Evolutionary conservation across 2,113 vertebrate species (phyloP).

Genomic region (Apaloderma vittatum): DNA sequence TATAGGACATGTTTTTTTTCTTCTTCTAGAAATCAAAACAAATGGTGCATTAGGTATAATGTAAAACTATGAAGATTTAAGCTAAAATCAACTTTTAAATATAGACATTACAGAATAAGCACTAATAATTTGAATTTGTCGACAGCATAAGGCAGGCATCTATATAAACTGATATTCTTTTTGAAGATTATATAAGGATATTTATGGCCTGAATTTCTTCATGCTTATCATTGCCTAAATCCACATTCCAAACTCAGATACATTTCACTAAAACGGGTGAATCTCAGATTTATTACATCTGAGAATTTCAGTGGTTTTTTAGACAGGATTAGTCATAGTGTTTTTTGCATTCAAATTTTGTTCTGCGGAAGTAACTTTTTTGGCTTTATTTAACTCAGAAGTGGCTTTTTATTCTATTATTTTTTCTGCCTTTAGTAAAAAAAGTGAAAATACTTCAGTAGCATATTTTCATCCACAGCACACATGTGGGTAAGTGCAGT

Average conservation of each 20-base stretch:
- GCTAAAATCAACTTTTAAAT: conserved; percentile 4
- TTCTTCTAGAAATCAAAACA: neutral
- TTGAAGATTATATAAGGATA: neutral
- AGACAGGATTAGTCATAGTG: neutral
- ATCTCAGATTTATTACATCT: conserved; percentile 3
- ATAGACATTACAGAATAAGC: neutral
- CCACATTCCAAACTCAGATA: conserved; percentile 35
- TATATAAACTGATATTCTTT: neutral
- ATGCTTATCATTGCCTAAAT: neutral
- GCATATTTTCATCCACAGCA: conserved; percentile 61
- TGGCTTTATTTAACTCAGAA: neutral
- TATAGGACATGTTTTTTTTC: neutral
- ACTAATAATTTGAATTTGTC: neutral
- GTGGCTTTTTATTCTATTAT: neutral
- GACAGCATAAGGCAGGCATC: neutral
- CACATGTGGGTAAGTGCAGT: conserved; percentile 77
- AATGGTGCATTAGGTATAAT: neutral
- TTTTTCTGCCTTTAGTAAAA: neutral
- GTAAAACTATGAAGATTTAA: neutral
- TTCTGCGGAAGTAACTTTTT: neutral
- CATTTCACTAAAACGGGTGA: conserved; percentile 5
- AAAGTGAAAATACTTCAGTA: conserved; percentile 34
- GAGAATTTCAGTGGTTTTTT: neutral
- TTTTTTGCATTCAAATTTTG: neutral
- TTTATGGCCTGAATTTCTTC: neutral